Evolutionary conservation across 2,797 vertebrate species (phyloP).

Genomic region (Sciurus vulgaris): DNA sequence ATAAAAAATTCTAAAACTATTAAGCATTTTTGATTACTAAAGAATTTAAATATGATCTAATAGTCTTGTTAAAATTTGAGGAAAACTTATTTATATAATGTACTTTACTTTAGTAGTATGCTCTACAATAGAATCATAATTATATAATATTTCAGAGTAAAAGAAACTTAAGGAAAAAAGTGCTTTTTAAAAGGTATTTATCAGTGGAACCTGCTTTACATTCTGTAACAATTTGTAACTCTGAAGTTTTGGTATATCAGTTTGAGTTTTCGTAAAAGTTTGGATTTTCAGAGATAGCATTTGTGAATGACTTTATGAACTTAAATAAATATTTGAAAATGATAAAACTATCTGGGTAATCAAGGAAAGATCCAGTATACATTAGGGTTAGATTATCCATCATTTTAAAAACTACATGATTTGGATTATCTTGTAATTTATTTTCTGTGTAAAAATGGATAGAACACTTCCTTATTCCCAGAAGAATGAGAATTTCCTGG

Average conservation of each 20-base stretch:
- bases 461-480: too few relatives aligned
- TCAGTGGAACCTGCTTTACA: background rate
- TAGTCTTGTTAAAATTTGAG: conserved; percentile 30
- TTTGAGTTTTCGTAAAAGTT: conserved; percentile 31
- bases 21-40: conserved; percentile 33
- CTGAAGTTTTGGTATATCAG: background rate
- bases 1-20: conserved; percentile 29
- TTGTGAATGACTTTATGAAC: conserved; percentile 27
- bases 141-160: background rate
- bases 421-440: conserved; percentile 27
- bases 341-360: background rate
- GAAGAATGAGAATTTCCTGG: too few relatives aligned
- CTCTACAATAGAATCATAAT: conserved; percentile 31
- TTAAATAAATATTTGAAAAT: conserved; percentile 56
- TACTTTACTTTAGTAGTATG: conserved; percentile 47
- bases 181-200: conserved; percentile 50
- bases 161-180: background rate
- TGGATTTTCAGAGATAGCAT: background rate
- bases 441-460: conserved; percentile 9
- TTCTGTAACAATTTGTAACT: background rate
- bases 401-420: background rate
- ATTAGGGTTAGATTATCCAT: background rate
- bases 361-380: background rate
- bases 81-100: conserved; percentile 34
- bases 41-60: conserved; percentile 19